phyloP scores from a whole-genome alignment of 2,113 vertebrate genomes.

The Cnemophilus loriae region DNA sequence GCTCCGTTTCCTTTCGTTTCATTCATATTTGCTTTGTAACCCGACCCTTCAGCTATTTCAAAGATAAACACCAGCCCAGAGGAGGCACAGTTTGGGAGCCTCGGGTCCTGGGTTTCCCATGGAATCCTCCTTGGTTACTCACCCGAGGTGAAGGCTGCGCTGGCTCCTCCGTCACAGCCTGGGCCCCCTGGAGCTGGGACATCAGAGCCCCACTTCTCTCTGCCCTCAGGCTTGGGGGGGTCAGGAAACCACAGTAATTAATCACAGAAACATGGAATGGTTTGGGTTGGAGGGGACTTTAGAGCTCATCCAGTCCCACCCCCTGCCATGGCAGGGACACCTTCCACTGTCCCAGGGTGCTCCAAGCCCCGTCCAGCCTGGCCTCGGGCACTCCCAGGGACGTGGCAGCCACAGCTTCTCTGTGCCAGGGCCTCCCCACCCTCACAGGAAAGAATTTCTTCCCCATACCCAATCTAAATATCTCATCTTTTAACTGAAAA shows the following conservation, averaged over 20 bases:
- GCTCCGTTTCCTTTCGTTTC: neutral
- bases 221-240: neutral
- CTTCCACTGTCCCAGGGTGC: fast-evolving
- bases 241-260: neutral
- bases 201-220: neutral
- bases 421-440: neutral
- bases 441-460: neutral
- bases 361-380: neutral
- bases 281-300: neutral
- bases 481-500: neutral
- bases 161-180: neutral
- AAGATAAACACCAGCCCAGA: neutral
- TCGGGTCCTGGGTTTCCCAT: neutral
- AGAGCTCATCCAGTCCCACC: neutral
- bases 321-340: neutral
- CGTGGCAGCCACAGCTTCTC: neutral
- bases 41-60: neutral
- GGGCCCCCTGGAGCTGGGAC: neutral
- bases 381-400: neutral
- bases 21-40: neutral
- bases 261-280: neutral
- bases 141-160: neutral
- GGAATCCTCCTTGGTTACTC: neutral
- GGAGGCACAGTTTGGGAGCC: neutral
- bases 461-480: neutral